Base-by-base conservation (phyloP, 2,113 vertebrate genomes). In the Eulemur macaco region DNA sequence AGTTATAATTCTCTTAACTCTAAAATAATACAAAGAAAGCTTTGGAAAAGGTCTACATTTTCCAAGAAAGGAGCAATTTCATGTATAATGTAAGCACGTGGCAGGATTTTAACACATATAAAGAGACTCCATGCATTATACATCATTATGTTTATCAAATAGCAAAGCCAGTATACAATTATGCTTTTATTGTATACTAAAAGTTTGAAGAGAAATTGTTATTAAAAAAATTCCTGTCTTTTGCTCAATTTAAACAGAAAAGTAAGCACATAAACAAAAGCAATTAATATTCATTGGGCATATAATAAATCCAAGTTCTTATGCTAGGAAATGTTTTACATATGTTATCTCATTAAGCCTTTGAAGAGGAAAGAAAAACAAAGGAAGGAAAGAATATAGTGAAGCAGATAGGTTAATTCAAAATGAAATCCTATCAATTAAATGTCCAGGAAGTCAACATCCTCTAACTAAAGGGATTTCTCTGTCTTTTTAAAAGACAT, bases 201-300 rank as follows among this genome's bases (percentile, higher is more conserved):
- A 76, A 11, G 15, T 52, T 60, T 80, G 5, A 56, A 80, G 15
- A 63, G 83, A 91, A 92, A 83, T 34, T 86, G 11, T 82, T 90
- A 76, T 87, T 85, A 86, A 3, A 92, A 94, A 86, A 91, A 58
- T 23, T 15, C 42, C 0, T 66, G 7, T 9, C n/a, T 17, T 88
- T 93, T 50, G 52, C 58, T 95, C 68, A 93, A 82, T 60, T 94
- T 85, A 86, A 71, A 8, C 39, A 91, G 71, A 80, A 80, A 93
- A 92, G 18, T n/a, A 92, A 93, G 86, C 8, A 93, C 6, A 82
- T 78, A 84, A 91, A 93, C 60, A 95, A 95, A 95, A 88, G 6
- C 6, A 69, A 91, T 76, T 82, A 63, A 54, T 69, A 86, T 78
- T 93, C 31, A 83, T 86, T 83, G 83, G 47, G 13, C 47, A 95